Conservation (phyloP, 1,140 invertebrate genomes). For the Aleiodes sp. region DNA sequence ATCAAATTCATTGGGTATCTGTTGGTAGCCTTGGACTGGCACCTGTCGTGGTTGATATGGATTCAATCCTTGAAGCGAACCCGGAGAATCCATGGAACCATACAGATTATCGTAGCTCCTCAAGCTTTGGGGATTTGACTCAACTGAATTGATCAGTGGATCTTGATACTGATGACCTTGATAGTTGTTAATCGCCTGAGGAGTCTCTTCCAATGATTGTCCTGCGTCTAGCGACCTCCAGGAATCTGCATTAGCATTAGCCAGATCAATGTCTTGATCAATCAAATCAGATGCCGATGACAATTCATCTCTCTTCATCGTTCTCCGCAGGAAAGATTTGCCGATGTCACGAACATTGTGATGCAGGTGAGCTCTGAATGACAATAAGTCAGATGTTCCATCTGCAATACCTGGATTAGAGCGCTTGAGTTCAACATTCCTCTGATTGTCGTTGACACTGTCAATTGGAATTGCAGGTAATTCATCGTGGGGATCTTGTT, state of each 20-base stretch:
- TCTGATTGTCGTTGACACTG: neutral
- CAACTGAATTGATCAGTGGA: neutral
- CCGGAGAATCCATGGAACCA: neutral
- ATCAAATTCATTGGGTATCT: neutral
- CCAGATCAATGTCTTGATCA: neutral
- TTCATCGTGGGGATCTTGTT: constrained; percentile 23
- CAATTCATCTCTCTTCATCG: constrained; percentile 18
- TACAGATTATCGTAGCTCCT: neutral
- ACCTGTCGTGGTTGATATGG: neutral
- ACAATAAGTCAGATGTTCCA: constrained; percentile 32
- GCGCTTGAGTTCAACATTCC: neutral
- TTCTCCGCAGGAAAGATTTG: constrained; percentile 32
- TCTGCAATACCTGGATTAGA: constrained; percentile 7
- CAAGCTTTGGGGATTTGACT: neutral
- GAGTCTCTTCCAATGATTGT: neutral
- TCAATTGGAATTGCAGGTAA: too few species aligned
- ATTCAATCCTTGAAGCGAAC: neutral
- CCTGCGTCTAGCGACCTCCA: neutral
- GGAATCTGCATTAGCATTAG: neutral
- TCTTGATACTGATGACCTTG: neutral
- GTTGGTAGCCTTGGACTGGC: neutral
- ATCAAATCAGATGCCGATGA: neutral
- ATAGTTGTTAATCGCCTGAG: neutral
- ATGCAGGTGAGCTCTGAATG: constrained; percentile 41
- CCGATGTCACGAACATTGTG: constrained; percentile 38